Evolutionary conservation across 2,113 vertebrate genomes (phyloP), one percentile per base, ranked within the genome.

Genomic region (Chrysochloris asiatica): DNA sequence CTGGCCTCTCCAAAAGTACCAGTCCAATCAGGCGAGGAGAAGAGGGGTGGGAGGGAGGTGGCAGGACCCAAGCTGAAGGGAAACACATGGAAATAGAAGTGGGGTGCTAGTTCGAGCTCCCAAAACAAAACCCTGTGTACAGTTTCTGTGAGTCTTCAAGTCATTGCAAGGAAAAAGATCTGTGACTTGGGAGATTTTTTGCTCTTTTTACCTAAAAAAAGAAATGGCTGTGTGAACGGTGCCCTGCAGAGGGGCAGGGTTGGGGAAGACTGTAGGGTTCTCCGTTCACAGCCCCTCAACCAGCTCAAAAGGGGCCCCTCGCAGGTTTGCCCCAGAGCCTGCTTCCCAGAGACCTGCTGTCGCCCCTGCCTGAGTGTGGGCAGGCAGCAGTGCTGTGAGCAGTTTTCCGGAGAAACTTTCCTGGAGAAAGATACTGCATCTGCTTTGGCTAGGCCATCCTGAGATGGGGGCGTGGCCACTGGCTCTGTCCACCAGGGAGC

Each of bases 401-500:
- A 47, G 6, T 26, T 30, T 85, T 75, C 21, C 4, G 0, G 8
- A 28, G 38, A 93, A n/a, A 36, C 19, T 50, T 5, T 1, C 41
- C 36, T 43, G 12, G 12, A n/a, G 50, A 24, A 43, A 45, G 19
- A 36, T 26, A 28, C 33, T 65, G 38, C 43, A 28, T 59, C 56
- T 17, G 2, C 21, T 4, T 5, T 65, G 43, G 43, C 24, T 45
- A 65, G 61, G 17, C 36, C 52, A 24, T 21, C 24, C 36, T 13
- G 13, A 56, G 45, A 88, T 41, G 91, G 84, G 56, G 50, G 17
- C 21, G 72, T 82, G 54, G 14, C 61, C 48, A 43, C 87, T 92
- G 38, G 14, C 75, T 91, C 41, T 90, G 88, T 95, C 96, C 97
- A 92, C 97, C 87, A 97, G 97, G 95, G 95, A 97, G 97, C 97